phyloP scores from a whole-genome alignment of 2,797 vertebrate species.

The Tenualosa thibaudeaui region DNA sequence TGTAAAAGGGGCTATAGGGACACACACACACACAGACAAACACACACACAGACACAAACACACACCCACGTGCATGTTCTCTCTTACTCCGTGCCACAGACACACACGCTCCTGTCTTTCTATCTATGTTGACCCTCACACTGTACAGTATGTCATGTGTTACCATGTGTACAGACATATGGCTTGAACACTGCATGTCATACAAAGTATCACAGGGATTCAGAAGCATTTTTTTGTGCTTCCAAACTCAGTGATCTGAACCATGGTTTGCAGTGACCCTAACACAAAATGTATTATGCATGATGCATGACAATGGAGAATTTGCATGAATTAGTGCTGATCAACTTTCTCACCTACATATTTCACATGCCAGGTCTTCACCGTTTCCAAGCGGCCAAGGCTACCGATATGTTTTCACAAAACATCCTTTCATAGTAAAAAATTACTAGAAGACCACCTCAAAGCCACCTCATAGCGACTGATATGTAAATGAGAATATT shows the following conservation, averaged over 20 bases:
- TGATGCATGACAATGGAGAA: background rate
- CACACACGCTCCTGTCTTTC: too few relatives aligned
- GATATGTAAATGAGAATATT: too few relatives aligned
- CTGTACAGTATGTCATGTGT: background rate
- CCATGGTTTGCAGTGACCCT: too few relatives aligned
- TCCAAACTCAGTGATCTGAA: too few relatives aligned
- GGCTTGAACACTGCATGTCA: background rate
- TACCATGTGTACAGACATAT: background rate
- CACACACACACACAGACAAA: slow-evolving; percentile 18
- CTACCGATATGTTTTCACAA: background rate
- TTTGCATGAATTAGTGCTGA: background rate
- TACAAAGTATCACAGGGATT: background rate
- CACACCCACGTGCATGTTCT: too few relatives aligned
- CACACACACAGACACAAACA: background rate
- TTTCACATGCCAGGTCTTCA: background rate
- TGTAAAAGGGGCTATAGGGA: background rate
- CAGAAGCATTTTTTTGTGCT: too few relatives aligned
- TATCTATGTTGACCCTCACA: too few relatives aligned
- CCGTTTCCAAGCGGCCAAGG: background rate
- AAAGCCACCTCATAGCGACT: too few relatives aligned
- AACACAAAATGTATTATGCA: background rate
- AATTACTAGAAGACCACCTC: too few relatives aligned
- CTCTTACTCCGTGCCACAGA: too few relatives aligned
- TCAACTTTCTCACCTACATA: background rate
- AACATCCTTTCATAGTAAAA: background rate